A percentile compares a stretch with the other conserved stretches of the same genome.
These are phyloP conservation scores for Hypomecis punctinalis DNA, from an alignment of 2,888 invertebrate species.

Conservation along the genomic window DNA sequence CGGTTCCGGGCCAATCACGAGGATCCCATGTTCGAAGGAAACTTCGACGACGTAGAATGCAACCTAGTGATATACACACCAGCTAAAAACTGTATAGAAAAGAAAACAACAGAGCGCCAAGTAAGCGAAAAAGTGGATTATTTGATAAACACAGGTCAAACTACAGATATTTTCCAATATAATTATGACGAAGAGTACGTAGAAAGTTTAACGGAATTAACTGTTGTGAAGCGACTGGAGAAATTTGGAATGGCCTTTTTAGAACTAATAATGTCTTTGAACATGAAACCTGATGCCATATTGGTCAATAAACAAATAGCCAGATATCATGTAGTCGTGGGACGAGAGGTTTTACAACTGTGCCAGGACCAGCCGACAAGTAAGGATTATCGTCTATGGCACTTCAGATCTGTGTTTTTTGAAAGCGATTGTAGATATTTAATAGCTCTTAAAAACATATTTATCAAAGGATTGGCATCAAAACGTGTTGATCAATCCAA, in stretches of 20 bases:
- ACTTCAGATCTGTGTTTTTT: conserved; percentile 51
- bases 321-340: conserved; percentile 53
- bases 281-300: conserved; percentile 44
- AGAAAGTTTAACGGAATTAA: conserved; percentile 42
- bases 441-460: conserved; percentile 43
- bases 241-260: conserved; percentile 50
- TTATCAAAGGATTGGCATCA: conserved; percentile 43
- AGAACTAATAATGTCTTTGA: conserved; percentile 45
- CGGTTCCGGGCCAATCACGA: conserved; percentile 43
- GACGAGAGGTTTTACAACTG: conserved; percentile 46
- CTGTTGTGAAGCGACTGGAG: conserved; percentile 47
- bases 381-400: conserved; percentile 34
- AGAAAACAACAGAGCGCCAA: conserved; percentile 34
- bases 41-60: conserved; percentile 47
- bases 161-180: conserved; percentile 48
- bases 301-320: conserved; percentile 50
- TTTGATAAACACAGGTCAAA: conserved; percentile 45
- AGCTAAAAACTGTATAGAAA: conserved; percentile 45
- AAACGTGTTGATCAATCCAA: conserved; percentile 41
- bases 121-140: conserved; percentile 43
- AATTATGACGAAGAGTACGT: conserved; percentile 44
- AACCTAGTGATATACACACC: conserved; percentile 55
- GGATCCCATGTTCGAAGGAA: conserved; percentile 51
- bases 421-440: conserved; percentile 42
- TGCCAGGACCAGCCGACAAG: conserved; percentile 20